A percentile compares a stretch with the other conserved stretches of the same genome.
phyloP scores from a whole-genome alignment of 1,140 invertebrate species.

The Tigriopus japonicus region DNA sequence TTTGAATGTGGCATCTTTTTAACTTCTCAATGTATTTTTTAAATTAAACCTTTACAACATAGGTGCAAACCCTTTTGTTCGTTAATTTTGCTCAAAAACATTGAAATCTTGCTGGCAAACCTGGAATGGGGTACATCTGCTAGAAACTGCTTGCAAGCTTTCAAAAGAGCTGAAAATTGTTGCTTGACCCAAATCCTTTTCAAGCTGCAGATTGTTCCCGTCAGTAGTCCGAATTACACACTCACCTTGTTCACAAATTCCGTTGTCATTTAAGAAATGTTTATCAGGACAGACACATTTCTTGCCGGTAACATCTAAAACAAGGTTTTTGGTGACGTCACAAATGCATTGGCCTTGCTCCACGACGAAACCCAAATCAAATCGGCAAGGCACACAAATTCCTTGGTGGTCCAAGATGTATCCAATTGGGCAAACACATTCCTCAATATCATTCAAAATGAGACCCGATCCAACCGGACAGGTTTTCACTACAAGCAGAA shows the following conservation, averaged over 20 bases:
- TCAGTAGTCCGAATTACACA: too few species aligned
- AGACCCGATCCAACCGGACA: slow-evolving; percentile 51
- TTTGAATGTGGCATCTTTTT: too few species aligned
- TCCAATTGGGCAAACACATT: slow-evolving; percentile 51
- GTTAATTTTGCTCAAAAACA: too few species aligned
- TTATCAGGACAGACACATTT: slow-evolving; percentile 49
- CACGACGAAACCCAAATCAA: slow-evolving; percentile 34
- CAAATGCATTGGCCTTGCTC: slow-evolving; percentile 60
- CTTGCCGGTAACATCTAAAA: slow-evolving; percentile 50
- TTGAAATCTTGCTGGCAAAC: too few species aligned
- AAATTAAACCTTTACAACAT: too few species aligned
- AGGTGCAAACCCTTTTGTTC: too few species aligned
- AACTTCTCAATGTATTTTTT: too few species aligned
- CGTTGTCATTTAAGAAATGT: slow-evolving; percentile 1
- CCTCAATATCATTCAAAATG: slow-evolving; percentile 42
- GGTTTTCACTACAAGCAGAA: slow-evolving; percentile 28
- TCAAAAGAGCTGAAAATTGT: too few species aligned
- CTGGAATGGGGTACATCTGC: too few species aligned
- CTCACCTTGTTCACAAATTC: slow-evolving; percentile 10
- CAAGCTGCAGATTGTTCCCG: too few species aligned
- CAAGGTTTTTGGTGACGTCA: slow-evolving; percentile 37
- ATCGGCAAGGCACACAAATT: slow-evolving; percentile 37
- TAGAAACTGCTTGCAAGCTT: too few species aligned
- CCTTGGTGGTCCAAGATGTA: slow-evolving; percentile 38
- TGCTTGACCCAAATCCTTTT: too few species aligned